Evolutionary conservation across 2,797 vertebrate species (phyloP).

Genomic region (Manis pentadactyla): DNA sequence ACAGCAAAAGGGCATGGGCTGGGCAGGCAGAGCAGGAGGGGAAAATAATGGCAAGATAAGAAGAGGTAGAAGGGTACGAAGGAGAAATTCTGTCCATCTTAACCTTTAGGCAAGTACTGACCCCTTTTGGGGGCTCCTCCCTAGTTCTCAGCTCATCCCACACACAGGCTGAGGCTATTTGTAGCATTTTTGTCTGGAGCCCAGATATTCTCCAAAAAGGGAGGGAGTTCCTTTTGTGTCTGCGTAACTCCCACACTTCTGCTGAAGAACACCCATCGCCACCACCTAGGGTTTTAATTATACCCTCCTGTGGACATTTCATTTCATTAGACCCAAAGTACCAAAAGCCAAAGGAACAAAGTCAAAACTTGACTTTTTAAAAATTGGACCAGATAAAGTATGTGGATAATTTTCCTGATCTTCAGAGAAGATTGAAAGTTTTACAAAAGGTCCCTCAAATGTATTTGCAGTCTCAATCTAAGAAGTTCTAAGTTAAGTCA

Average conservation of each 20-base stretch:
- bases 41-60: not conserved
- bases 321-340: slow-evolving; percentile 37
- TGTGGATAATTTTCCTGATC: slow-evolving; percentile 29
- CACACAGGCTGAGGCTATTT: not conserved
- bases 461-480: slow-evolving; percentile 33
- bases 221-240: slow-evolving; percentile 12
- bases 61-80: not conserved
- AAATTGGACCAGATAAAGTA: slow-evolving; percentile 10
- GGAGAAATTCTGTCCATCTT: not conserved
- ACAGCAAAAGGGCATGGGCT: not conserved
- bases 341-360: slow-evolving; percentile 44
- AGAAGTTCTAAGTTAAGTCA: slow-evolving; percentile 21
- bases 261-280: not conserved
- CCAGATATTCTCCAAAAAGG: not conserved
- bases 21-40: not conserved
- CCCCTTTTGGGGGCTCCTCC: not conserved
- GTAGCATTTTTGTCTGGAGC: not conserved
- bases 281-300: not conserved
- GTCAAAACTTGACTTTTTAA: slow-evolving; percentile 5
- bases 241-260: not conserved
- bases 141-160: not conserved
- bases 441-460: slow-evolving; percentile 25
- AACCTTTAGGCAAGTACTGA: slow-evolving; percentile 22
- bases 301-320: not conserved
- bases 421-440: slow-evolving; percentile 25